Conservation (phyloP, 2,797 vertebrate genomes). For the Typhlichthys eigenmanni region DNA sequence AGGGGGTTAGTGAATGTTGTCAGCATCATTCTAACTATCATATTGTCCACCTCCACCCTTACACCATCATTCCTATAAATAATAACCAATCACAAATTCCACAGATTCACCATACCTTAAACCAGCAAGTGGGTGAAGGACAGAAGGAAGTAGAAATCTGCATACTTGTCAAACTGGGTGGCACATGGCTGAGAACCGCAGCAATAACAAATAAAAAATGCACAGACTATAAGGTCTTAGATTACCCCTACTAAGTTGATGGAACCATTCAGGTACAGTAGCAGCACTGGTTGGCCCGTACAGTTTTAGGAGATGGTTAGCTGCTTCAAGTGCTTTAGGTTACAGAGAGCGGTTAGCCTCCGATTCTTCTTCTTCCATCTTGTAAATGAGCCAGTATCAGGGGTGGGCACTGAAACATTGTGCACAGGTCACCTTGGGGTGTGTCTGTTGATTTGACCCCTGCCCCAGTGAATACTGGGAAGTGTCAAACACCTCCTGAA, state of each 20-base stretch:
- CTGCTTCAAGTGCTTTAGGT: constrained; percentile 54
- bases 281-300: constrained; percentile 35
- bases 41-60: constrained; percentile 14
- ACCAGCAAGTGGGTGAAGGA: too few relatives aligned
- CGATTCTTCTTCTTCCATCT: constrained; percentile 58
- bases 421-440: constrained; percentile 88
- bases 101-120: too few relatives aligned
- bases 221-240: constrained; percentile 29
- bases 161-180: constrained; percentile 13
- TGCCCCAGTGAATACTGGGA: constrained; percentile 87
- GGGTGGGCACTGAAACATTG: constrained; percentile 66
- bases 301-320: constrained; percentile 13
- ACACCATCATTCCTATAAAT: too few relatives aligned
- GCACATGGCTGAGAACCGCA: constrained; percentile 33
- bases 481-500: constrained; percentile 93
- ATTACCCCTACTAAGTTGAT: constrained; percentile 19
- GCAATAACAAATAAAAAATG: constrained; percentile 17
- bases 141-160: too few relatives aligned
- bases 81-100: too few relatives aligned
- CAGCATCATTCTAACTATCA: constrained; percentile 14
- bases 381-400: constrained; percentile 69
- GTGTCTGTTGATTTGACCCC: constrained; percentile 86
- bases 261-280: constrained; percentile 13
- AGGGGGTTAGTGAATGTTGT: constrained; percentile 23
- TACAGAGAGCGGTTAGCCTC: constrained; percentile 19